Conservation (phyloP, 2,113 vertebrate genomes). For the Tragelaphus strepsiceros region DNA sequence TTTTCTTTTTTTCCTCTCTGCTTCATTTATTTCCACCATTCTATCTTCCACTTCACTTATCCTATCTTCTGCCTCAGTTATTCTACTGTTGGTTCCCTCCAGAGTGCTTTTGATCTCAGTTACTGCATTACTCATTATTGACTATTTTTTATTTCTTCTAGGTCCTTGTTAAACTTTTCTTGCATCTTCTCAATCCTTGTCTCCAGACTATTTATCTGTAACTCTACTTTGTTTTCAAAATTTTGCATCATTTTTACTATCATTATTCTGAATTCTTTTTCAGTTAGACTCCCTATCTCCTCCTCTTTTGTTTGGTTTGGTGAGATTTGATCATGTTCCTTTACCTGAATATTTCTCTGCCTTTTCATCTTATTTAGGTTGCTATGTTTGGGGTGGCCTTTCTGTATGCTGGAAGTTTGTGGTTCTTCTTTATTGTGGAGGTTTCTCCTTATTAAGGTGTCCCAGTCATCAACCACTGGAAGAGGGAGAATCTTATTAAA, state of each 20-base stretch:
- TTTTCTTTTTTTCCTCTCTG: not conserved
- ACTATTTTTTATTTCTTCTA: not conserved
- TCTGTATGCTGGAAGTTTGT: not conserved
- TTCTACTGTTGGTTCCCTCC: not conserved
- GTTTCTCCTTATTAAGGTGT: not conserved
- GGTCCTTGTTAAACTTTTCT: not conserved
- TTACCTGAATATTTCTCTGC: not conserved
- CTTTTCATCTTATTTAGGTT: not conserved
- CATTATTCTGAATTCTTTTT: not conserved
- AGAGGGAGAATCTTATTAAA: not conserved
- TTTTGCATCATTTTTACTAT: not conserved
- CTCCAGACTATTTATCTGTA: not conserved
- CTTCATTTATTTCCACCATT: not conserved
- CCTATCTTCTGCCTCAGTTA: not conserved
- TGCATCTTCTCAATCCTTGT: not conserved
- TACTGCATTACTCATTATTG: not conserved
- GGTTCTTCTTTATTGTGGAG: not conserved
- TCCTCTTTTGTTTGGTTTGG: not conserved
- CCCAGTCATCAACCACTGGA: not conserved
- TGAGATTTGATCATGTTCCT: not conserved
- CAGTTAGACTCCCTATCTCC: not conserved
- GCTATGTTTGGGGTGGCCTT: not conserved
- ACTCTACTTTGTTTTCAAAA: not conserved
- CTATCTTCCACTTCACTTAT: not conserved
- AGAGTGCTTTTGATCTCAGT: not conserved